These are phyloP conservation scores for Amphipyra tragopoginis DNA, from an alignment of 2,888 invertebrate species.

Conservation along the genomic window DNA sequence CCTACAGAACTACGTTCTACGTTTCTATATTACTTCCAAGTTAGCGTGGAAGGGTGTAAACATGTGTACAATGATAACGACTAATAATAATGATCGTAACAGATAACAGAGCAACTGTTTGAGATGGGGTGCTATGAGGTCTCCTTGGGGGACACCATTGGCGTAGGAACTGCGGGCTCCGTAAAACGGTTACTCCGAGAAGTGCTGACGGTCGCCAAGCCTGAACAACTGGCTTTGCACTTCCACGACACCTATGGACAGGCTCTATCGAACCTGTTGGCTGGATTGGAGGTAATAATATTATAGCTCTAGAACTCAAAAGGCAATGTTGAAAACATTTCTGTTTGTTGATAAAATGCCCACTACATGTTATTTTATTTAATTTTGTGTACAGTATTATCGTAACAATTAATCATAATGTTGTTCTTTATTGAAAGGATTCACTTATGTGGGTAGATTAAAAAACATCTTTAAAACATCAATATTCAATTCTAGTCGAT, in stretches of 20 bases:
- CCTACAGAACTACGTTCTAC: too few relatives aligned
- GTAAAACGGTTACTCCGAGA: slow-evolving; percentile 94
- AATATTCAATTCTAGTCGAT: too few relatives aligned
- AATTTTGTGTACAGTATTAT: too few relatives aligned
- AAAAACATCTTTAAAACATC: too few relatives aligned
- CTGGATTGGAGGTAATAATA: slow-evolving; percentile 93
- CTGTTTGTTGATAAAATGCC: neutral
- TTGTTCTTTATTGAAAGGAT: too few relatives aligned
- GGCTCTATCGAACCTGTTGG: slow-evolving; percentile 97
- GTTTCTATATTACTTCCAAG: too few relatives aligned
- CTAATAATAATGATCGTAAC: slow-evolving; percentile 14
- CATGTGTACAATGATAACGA: too few relatives aligned
- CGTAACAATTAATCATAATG: too few relatives aligned
- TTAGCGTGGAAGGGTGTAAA: too few relatives aligned
- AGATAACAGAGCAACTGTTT: slow-evolving; percentile 92
- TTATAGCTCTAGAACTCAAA: slow-evolving; percentile 4
- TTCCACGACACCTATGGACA: slow-evolving; percentile 99
- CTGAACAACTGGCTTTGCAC: slow-evolving; percentile 96
- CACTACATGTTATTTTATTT: neutral
- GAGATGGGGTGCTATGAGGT: slow-evolving; percentile 98
- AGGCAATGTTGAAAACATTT: neutral
- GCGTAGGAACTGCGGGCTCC: slow-evolving; percentile 96
- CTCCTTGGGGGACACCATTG: slow-evolving; percentile 99
- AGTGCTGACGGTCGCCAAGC: slow-evolving; percentile 91
- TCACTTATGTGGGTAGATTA: too few relatives aligned